These are phyloP conservation scores for Cariama cristata DNA, from an alignment of 2,113 vertebrate species.

Conservation along the genomic window DNA sequence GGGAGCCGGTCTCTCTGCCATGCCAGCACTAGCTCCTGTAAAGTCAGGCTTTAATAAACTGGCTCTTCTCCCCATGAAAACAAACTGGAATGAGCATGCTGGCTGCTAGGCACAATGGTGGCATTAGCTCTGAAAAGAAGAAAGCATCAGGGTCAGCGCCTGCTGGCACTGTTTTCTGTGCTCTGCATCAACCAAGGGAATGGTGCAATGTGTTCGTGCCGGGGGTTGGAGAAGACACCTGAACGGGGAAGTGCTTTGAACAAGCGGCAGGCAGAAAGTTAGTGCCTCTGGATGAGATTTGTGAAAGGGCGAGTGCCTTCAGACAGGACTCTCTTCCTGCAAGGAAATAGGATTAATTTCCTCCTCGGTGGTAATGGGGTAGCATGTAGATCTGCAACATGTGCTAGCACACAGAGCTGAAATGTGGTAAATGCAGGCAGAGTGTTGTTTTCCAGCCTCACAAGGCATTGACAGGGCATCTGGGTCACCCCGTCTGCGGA, in stretches of 20 bases:
- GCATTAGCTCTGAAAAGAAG: not conserved
- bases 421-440: not conserved
- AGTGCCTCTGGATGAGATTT: not conserved
- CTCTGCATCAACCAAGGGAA: not conserved
- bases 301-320: not conserved
- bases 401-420: not conserved
- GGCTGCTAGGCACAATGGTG: not conserved
- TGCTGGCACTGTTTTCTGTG: not conserved
- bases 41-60: not conserved
- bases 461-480: not conserved
- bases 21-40: not conserved
- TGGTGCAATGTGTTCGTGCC: rapidly evolving
- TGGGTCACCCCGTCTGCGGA: not conserved
- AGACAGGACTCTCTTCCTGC: not conserved
- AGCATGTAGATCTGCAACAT: not conserved
- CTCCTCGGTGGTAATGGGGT: not conserved
- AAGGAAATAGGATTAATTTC: not conserved
- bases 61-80: not conserved
- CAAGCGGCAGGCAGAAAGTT: not conserved
- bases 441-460: not conserved
- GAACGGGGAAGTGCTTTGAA: not conserved
- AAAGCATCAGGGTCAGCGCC: not conserved
- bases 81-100: not conserved
- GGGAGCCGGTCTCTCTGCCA: not conserved
- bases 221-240: not conserved